Evolutionary conservation across 2,797 vertebrate genomes (phyloP), one percentile per base, ranked within the genome.

Genomic region (Allochrocebus solatus): DNA sequence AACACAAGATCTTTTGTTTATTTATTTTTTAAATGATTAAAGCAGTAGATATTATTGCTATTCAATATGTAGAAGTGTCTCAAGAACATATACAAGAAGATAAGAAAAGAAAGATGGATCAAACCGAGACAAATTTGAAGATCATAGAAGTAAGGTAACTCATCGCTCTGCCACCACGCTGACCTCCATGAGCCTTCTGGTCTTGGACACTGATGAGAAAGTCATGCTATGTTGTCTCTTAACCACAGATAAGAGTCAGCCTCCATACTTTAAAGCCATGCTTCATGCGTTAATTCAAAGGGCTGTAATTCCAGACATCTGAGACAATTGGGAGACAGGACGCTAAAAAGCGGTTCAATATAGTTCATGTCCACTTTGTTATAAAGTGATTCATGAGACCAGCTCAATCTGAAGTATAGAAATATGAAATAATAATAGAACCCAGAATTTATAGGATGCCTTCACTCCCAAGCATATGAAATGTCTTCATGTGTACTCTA

Each of bases 341-440:
- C 91, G 76, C 95, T 97, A 82, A 93, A 70, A 96, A 95, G 75
- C 53, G 78, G 89, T 96, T 97, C 96, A 96, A 74, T 94, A 87
- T 50, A 91, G 53, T 87, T 95, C 88, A 94, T 87, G 80, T 94
- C 61, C 85, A 95, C 55, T 97, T 98, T 93, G 97, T 94, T 96
- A 93, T 59, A 95, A 93, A 96, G 93, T 96, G 92, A 96, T 98
- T 97, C 89, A 93, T 81, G 91, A 95, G 82, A 87, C 41, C 61
- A 95, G 85, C 96, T 94, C 79, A 93, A 92, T 95, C 90, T 95
- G 86, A 90, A 75, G 53, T 86, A 95, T 78, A 90, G 78, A 97
- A 96, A 97, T 95, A 83, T 85, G 95, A 96, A 97, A 80, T 96
- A 89, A 94, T 89, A 96, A 95, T 57, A 84, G 88, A 96, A 86